Evolutionary conservation across 2,888 invertebrate genomes (phyloP), one percentile per base, ranked within the genome.

Genomic region (Tribolium freemani): DNA sequence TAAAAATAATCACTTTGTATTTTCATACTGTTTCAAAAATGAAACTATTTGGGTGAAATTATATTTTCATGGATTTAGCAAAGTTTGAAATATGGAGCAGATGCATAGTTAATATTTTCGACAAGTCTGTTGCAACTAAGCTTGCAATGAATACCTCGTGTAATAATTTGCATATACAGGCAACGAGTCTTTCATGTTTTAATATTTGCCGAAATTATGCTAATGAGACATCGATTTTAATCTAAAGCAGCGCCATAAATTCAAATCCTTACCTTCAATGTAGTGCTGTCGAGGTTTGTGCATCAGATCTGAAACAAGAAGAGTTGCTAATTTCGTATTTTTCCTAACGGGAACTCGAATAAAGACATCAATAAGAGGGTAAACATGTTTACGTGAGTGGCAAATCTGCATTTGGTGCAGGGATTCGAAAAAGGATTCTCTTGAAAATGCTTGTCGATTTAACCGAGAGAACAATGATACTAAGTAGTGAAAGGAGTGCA

Each of bases 221-320:
- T 21, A 58, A 21, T 58, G 16, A 8, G 58, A 58, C 58, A 38
- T 38, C 57, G 44, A 44, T 51, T 51, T 51, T 21, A 51, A 51
- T 51, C 51, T 38, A 38, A 38, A 51, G 9, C 20, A 54, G 10
- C 30, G 58, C n/a, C 20, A 46, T 48, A 50, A 50, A 48, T 50
- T 61, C 5, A 50, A 63, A 63, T 63, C 21, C 10, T 86, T 81
- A 86, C 86, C 86, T 80, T 86, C 86, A 56, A 83, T 76, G 70
- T 83, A 80, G 64, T 84, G 79, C 64, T 84, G 84, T 73, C 84
- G 78, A 11, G 86, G 86, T 70, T 84, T 85, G 77, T 84, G 85
- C 73, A 84, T 81, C 76, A 84, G 81, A 83, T 86, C 86, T 86
- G 84, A 69, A 86, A 76, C 76, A 75, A 77, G 81, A 75, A 54